Evolutionary conservation across 2,797 vertebrate species (phyloP).

Genomic region (Muraenolepis orangiensis): DNA sequence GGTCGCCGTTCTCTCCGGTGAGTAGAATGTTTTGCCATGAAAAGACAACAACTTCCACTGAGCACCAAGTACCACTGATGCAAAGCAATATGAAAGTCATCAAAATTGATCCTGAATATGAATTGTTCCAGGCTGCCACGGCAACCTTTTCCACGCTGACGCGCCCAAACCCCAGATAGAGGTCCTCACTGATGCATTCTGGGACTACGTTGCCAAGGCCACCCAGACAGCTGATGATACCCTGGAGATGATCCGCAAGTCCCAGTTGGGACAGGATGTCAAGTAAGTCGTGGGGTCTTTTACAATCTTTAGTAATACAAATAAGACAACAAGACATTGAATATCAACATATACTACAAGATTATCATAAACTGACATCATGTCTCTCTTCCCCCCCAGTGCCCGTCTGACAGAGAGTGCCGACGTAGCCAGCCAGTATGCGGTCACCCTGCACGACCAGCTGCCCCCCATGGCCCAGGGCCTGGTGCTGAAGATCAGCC

Average conservation of each 20-base stretch:
- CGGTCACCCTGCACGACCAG: slow-evolving; percentile 51
- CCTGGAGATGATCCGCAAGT: slow-evolving; percentile 71
- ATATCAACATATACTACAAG: background rate
- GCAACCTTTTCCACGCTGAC: slow-evolving; percentile 72
- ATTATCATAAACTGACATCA: background rate
- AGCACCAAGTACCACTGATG: background rate
- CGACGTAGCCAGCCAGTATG: slow-evolving; percentile 47
- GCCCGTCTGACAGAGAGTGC: slow-evolving; percentile 47
- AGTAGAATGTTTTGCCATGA: slow-evolving; percentile 23
- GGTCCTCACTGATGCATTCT: slow-evolving; percentile 75
- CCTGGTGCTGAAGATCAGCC: slow-evolving; percentile 54
- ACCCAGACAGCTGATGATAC: slow-evolving; percentile 75
- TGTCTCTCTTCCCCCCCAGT: slow-evolving; percentile 32
- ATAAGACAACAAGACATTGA: background rate
- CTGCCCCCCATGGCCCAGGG: slow-evolving; percentile 68
- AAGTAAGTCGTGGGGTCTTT: slow-evolving; percentile 65
- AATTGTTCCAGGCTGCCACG: slow-evolving; percentile 69
- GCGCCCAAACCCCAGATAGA: slow-evolving; percentile 74
- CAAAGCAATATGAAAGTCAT: background rate
- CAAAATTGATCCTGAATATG: no score
- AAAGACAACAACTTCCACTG: background rate
- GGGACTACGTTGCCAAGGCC: slow-evolving; percentile 73
- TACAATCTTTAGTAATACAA: background rate
- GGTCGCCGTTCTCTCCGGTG: slow-evolving; percentile 65
- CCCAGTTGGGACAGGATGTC: slow-evolving; percentile 73